These are phyloP conservation scores for Elachura formosa DNA, from an alignment of 2,113 vertebrate genomes.

Conservation along the genomic window DNA sequence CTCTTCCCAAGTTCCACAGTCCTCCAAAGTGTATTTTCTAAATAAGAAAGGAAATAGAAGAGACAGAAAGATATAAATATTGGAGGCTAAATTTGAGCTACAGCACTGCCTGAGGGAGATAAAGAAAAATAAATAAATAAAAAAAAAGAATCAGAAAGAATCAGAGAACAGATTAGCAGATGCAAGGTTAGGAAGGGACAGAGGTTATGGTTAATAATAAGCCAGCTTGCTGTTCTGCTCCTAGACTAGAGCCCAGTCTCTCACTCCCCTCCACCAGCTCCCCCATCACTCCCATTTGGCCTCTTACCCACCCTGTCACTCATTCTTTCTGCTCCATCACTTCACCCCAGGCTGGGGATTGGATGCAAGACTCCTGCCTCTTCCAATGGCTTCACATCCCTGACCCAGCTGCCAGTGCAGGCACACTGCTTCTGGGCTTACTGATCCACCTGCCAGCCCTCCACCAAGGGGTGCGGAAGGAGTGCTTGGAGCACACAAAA, in stretches of 20 bases:
- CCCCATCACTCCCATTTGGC: not conserved
- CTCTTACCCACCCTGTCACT: not conserved
- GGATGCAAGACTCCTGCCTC: not conserved
- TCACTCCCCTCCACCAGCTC: not conserved
- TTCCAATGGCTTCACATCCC: not conserved
- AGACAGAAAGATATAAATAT: constrained; percentile 50
- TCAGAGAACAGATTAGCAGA: constrained; percentile 19
- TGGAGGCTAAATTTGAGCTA: constrained; percentile 17
- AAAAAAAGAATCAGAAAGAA: not conserved
- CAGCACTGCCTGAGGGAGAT: not conserved
- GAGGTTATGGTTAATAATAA: constrained; percentile 14
- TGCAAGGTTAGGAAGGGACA: constrained; percentile 14
- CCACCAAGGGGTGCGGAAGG: not conserved
- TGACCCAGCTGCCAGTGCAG: rapidly evolving
- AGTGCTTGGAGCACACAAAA: not conserved
- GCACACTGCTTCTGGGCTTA: rapidly evolving
- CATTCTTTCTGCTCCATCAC: constrained; percentile 12
- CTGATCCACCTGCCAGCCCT: too few species aligned
- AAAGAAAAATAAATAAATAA: not conserved
- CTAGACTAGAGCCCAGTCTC: not conserved
- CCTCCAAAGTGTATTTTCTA: constrained; percentile 14
- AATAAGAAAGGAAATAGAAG: constrained; percentile 34
- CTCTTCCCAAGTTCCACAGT: not conserved
- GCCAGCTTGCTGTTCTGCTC: not conserved
- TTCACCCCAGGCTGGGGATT: not conserved